Evolutionary conservation across 2,113 vertebrate genomes (phyloP), one percentile per base, ranked within the genome.

Genomic region (Taurulus bubalis): DNA sequence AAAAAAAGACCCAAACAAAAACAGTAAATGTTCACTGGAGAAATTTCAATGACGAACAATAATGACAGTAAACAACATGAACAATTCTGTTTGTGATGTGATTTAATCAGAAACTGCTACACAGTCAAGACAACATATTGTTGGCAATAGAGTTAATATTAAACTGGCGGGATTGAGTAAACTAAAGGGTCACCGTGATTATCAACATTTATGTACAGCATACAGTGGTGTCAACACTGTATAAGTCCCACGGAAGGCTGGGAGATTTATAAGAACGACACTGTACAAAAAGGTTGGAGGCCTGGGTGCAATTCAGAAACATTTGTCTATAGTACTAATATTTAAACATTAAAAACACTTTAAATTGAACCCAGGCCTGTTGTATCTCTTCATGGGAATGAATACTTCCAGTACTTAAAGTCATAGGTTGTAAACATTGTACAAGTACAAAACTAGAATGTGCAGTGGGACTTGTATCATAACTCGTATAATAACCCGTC

Each of bases 91-190:
- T 16, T 79, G 42, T 63, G 78, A 63, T 14, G 72, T 72, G 18
- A 75, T 91, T 92, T 93, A 90, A 88, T 92, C 79, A 86, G 68
- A 84, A 83, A 87, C 77, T 85, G 81, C 64, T 64, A 85, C 68
- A 83, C 85, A 76, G 70, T 87, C 58, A 75, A 90, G 79, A 78
- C 79, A 82, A 84, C 64, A 73, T 65, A 77, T 53, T 77, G 42
- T 85, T 72, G 88, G 82, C 82, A 89, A 85, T 38, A 75, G 36
- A 82, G 66, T 85, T 79, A 53, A 84, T 78, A 51, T 85, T 86
- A 65, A 88, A 86, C 66, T 88, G 82, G 71, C 64, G 83, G 60
- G 73, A 78, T 68, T 85, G 55, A 76, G 24, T 77, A 60, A 85
- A 59, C 73, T 80, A 71, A 85, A 82, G 49, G 36, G 65, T 72